phyloP scores from a whole-genome alignment of 2,113 vertebrate species.

The Hymenochirus boettgeri region DNA sequence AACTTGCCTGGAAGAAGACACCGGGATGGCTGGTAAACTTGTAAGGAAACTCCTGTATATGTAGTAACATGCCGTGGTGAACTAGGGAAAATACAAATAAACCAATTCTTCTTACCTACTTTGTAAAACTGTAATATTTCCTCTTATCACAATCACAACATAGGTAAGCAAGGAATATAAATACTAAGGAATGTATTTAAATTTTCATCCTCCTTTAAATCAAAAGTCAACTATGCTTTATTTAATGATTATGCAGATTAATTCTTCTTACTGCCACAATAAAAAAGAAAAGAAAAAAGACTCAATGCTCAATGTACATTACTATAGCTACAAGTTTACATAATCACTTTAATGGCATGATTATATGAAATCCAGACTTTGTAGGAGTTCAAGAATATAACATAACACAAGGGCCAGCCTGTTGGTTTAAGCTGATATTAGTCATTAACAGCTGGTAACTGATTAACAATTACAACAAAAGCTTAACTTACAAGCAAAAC shows the following conservation, averaged over 20 bases:
- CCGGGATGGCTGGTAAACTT: too few species aligned
- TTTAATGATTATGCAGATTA: background rate
- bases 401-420: constrained; percentile 76
- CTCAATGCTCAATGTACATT: constrained; percentile 5
- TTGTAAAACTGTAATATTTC: too few species aligned
- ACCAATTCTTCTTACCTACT: too few species aligned
- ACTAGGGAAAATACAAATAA: too few species aligned
- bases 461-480: constrained; percentile 34
- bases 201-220: too few species aligned
- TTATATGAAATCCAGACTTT: constrained; percentile 63
- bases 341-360: constrained; percentile 54
- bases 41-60: too few species aligned
- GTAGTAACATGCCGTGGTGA: too few species aligned
- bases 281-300: background rate
- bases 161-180: too few species aligned
- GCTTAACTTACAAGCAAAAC: constrained; percentile 24
- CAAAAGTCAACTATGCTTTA: background rate
- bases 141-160: too few species aligned
- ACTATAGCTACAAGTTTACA: constrained; percentile 18
- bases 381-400: constrained; percentile 49
- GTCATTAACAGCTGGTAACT: constrained; percentile 60
- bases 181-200: too few species aligned
- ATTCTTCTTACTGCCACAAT: background rate
- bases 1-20: too few species aligned
- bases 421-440: constrained; percentile 66